A percentile compares a stretch with the other conserved stretches of the same genome.
Conservation (phyloP, 2,113 vertebrate species). For the Protobothrops flavoviridis region DNA sequence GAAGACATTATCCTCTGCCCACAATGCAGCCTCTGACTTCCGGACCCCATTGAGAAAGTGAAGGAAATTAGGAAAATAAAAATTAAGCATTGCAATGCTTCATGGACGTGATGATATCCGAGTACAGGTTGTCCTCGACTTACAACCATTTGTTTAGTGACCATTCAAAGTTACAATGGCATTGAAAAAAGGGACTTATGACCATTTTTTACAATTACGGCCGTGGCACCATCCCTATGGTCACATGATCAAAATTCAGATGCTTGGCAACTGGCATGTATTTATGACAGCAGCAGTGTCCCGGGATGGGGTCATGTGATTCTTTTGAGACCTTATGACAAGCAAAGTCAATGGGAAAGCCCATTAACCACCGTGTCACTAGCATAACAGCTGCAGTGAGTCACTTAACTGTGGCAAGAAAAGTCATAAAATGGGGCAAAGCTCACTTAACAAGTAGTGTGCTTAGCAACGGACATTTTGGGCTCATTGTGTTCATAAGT, state of each 20-base stretch:
- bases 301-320: not conserved
- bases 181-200: not conserved
- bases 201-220: not conserved
- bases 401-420: not conserved
- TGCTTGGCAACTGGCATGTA: not conserved
- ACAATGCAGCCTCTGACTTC: not conserved
- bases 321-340: not conserved
- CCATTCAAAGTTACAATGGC: not conserved
- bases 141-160: not conserved
- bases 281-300: not conserved
- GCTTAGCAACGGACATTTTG: not conserved
- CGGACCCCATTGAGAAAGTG: constrained; percentile 16
- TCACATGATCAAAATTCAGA: not conserved
- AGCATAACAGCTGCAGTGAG: not conserved
- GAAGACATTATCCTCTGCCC: not conserved
- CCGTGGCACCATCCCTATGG: not conserved
- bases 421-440: not conserved
- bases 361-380: not conserved
- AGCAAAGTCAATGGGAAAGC: not conserved
- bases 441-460: not conserved
- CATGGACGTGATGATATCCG: not conserved
- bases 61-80: not conserved
- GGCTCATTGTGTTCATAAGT: not conserved
- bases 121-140: not conserved
- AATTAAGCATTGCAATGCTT: not conserved